Percentiles rank a stretch among this genome's conserved stretches.
phyloP scores from a whole-genome alignment of 1,140 invertebrate species.

The Ectropis grisescens region DNA sequence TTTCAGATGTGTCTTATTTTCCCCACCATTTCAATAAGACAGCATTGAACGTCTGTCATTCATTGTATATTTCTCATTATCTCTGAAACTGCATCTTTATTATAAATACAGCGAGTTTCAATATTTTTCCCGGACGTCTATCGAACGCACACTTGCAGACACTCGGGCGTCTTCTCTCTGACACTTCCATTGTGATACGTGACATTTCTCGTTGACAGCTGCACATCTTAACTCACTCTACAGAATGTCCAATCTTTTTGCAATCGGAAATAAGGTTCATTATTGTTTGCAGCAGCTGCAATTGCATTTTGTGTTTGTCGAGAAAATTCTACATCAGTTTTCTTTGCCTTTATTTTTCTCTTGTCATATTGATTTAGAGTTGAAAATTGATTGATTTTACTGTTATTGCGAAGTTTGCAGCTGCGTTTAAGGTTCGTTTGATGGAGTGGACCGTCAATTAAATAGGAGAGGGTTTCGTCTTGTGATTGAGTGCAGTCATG shows the following conservation, averaged over 20 bases:
- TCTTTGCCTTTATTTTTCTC: conserved; percentile 13
- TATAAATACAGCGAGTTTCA: too few relatives aligned
- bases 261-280: conserved; percentile 7
- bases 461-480: conserved; percentile 47
- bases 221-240: conserved; percentile 15
- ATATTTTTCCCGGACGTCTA: conserved; percentile 14
- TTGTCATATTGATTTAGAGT: conserved; percentile 13
- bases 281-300: conserved; percentile 5
- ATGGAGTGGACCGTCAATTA: conserved; percentile 64
- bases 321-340: conserved; percentile 18
- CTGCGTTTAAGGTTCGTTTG: conserved; percentile 49
- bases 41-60: too few relatives aligned
- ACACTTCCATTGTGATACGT: conserved; percentile 34
- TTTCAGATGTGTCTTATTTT: too few relatives aligned
- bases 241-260: neutral
- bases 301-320: conserved; percentile 8
- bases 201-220: conserved; percentile 41
- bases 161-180: conserved; percentile 31
- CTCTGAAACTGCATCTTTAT: too few relatives aligned
- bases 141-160: conserved; percentile 16
- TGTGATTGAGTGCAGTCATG: conserved; percentile 60
- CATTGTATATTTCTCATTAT: too few relatives aligned
- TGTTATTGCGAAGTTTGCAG: conserved; percentile 8
- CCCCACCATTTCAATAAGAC: too few relatives aligned
- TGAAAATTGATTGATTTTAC: conserved; percentile 11